Percentiles rank a stretch among this genome's conserved stretches.
Evolutionary conservation across 2,113 vertebrate genomes (phyloP).

Genomic region (Anarhynchus alexandrinus): DNA sequence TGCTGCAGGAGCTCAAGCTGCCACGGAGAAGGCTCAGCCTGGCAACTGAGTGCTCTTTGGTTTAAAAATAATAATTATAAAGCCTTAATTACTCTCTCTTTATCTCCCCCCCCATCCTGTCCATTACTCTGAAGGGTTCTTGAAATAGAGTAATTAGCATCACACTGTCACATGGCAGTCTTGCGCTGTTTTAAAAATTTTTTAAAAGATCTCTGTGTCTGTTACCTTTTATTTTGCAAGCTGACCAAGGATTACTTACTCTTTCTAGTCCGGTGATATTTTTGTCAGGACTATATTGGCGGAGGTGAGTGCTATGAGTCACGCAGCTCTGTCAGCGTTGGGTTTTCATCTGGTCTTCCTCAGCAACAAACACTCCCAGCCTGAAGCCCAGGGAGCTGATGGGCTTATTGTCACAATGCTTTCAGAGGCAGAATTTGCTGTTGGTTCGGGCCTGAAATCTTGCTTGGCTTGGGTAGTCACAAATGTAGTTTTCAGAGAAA

Average conservation of each 20-base stretch:
- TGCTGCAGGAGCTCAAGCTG: not conserved
- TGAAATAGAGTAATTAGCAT: not conserved
- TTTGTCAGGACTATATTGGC: not conserved
- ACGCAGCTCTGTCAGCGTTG: accelerated
- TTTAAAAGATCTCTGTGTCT: not conserved
- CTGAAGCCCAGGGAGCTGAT: not conserved
- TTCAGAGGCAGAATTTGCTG: not conserved
- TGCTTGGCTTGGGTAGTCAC: not conserved
- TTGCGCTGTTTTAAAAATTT: not conserved
- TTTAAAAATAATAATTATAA: not conserved
- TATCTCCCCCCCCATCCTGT: not conserved
- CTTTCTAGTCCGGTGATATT: not conserved
- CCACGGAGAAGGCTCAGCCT: not conserved
- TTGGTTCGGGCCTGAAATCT: not conserved
- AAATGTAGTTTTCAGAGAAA: not conserved
- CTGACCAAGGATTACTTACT: not conserved
- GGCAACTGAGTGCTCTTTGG: not conserved
- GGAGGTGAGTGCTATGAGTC: not conserved
- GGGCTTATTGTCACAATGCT: not conserved
- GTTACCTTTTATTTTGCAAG: not conserved
- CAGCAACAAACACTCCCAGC: not conserved
- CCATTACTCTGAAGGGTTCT: not conserved
- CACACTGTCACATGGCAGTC: not conserved
- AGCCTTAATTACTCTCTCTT: not conserved
- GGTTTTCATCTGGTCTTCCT: not conserved